Base-by-base conservation (phyloP, 2,113 vertebrate species). In the Turdus rufiventris region DNA sequence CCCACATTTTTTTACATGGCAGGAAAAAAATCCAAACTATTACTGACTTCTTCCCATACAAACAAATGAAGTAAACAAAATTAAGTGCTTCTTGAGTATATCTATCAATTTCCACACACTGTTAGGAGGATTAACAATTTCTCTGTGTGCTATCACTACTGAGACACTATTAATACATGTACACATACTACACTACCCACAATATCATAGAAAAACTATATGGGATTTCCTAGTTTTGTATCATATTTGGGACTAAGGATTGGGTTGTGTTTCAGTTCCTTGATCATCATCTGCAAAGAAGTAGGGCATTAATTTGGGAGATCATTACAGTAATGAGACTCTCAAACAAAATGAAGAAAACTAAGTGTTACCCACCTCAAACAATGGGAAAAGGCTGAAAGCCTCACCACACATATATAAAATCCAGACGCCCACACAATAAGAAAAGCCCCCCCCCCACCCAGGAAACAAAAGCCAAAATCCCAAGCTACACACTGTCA, bases 401-500 rank as follows among this genome's bases (percentile, higher is more conserved):
- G 21, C 20, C 26, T 89, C 23, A 70, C 5, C 57, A 74, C 3
- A 45, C 8, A 21, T 5, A 66, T 0, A 33, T 6, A 67, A 87
- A 71, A 76, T 15, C 45, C 25, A 2, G 1, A 76, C 53, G 10
- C 38, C 13, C 34, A 75, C 63, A 62, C 71, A 81, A 51, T 12
- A n/a, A 26, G 34, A 54, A 42, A 72, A 63, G 21, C 1, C 6
- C 13, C 11, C 13, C 11, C 9, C 38, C 10, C 12, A 38, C 38
- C 38, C 38, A 36, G 63, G 31, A 31, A 38, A 20, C 4, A 36
- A 56, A 72, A 28, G 2, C 2, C 14, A 33, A 12, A 70, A 24
- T 2, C 11, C 5, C 3, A 47, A 85, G 29, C 5, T 7, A 48
- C 1, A 1, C 18, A 57, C 18, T 48, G 6, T 31, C 2, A 1